phyloP scores from a whole-genome alignment of 1,140 invertebrate species.

The Neodiprion lecontei region DNA sequence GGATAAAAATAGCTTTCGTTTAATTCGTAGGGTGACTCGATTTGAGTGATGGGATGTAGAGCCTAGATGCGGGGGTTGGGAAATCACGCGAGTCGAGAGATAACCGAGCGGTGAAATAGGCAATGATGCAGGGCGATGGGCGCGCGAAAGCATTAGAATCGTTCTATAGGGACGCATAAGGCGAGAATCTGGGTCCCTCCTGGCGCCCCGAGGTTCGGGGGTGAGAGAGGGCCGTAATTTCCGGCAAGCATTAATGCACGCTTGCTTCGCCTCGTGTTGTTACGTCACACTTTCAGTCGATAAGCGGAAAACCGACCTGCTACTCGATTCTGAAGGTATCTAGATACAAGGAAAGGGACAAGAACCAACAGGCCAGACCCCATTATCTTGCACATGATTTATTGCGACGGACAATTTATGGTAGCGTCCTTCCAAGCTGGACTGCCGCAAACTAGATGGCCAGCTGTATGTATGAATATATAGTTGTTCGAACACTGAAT shows the following conservation, averaged over 20 bases:
- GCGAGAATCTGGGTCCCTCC: background rate
- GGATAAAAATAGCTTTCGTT: constrained; percentile 11
- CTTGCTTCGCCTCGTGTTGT: background rate
- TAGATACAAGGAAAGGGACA: background rate
- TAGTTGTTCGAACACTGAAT: no score
- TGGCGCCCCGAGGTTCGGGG: background rate
- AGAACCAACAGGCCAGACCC: background rate
- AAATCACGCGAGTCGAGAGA: background rate
- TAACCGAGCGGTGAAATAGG: background rate
- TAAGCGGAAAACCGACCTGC: background rate
- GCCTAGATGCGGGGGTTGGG: background rate
- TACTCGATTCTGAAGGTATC: background rate
- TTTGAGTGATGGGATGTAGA: background rate
- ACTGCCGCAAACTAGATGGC: no score
- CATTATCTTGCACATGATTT: background rate
- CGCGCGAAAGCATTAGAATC: background rate
- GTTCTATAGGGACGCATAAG: background rate
- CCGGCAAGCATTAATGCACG: constrained; percentile 12
- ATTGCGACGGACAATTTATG: no score
- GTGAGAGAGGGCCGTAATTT: constrained; percentile 9
- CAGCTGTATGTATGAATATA: no score
- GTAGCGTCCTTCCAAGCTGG: no score
- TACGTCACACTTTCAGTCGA: constrained; percentile 8
- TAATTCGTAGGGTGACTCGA: constrained; percentile 13
- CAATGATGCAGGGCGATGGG: background rate